These are phyloP conservation scores for Drosophila teissieri DNA, from an alignment of 1,140 invertebrate species.

Conservation along the genomic window DNA sequence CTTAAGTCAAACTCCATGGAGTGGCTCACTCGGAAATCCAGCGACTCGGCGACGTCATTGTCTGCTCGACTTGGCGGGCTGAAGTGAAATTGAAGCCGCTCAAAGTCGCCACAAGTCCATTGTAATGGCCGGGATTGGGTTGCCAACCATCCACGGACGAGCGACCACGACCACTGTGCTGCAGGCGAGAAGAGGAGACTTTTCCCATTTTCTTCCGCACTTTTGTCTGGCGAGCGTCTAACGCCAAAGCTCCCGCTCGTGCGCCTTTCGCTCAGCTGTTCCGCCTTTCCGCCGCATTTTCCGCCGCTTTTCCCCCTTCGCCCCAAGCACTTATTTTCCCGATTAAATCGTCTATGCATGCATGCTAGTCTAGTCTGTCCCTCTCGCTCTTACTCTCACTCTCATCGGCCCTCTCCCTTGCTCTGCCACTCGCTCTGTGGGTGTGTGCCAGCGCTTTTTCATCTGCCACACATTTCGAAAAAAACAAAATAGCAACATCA, in stretches of 20 bases:
- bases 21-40: constrained; percentile 5
- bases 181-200: constrained; percentile 31
- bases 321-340: constrained; percentile 57
- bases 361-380: constrained; percentile 8
- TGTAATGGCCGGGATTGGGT: constrained; percentile 63
- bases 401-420: neutral
- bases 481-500: constrained; percentile 81
- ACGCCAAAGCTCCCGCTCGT: constrained; percentile 70
- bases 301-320: neutral
- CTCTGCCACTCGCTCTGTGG: constrained; percentile 20
- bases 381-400: neutral
- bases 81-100: constrained; percentile 53
- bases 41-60: constrained; percentile 30
- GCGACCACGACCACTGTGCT: constrained; percentile 69
- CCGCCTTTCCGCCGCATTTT: constrained; percentile 30
- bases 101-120: constrained; percentile 22
- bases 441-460: constrained; percentile 55
- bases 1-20: constrained; percentile 38
- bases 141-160: constrained; percentile 46
- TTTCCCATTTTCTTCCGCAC: constrained; percentile 58
- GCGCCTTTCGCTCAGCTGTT: constrained; percentile 54
- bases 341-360: constrained; percentile 66
- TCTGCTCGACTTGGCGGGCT: constrained; percentile 10
- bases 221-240: constrained; percentile 64
- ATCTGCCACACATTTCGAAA: constrained; percentile 71